Percentiles rank a stretch among this genome's conserved stretches.
Evolutionary conservation across 2,113 vertebrate species (phyloP).

Genomic region (Rafetus swinhoei): DNA sequence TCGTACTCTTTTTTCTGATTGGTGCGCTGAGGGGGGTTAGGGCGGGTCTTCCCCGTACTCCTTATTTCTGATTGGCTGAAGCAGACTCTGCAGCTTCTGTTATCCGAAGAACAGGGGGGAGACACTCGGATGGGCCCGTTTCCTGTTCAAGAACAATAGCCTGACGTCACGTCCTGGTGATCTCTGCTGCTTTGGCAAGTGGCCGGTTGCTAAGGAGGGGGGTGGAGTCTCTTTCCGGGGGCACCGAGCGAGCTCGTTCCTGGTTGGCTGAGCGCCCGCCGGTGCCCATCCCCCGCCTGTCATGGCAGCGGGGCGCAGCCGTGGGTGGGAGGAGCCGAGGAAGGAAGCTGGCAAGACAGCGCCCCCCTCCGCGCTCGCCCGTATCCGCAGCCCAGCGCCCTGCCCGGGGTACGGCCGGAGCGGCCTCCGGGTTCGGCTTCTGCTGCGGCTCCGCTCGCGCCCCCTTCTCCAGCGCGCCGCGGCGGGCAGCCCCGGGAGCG

Average conservation of each 20-base stretch:
- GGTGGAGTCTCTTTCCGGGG: background rate
- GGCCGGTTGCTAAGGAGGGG: slow-evolving; percentile 3
- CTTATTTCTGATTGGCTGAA: background rate
- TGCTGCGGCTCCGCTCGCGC: too few species aligned
- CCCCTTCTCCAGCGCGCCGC: too few species aligned
- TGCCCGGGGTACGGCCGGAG: too few species aligned
- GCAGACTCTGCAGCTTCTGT: too few species aligned
- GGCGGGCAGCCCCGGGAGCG: too few species aligned
- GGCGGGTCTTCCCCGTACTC: background rate
- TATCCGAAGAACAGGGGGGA: background rate
- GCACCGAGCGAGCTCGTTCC: too few species aligned
- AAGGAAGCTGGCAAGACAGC: background rate
- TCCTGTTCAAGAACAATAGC: slow-evolving; percentile 65
- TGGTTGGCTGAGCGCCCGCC: background rate
- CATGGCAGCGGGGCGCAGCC: background rate
- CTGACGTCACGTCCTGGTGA: slow-evolving; percentile 37
- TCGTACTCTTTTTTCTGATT: background rate
- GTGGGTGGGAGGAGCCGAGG: background rate
- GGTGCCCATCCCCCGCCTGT: background rate
- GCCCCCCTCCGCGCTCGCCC: too few species aligned
- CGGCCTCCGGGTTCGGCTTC: too few species aligned
- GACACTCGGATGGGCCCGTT: background rate
- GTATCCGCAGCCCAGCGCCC: too few species aligned
- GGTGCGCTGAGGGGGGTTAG: background rate
- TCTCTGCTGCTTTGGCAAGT: background rate